Base-by-base conservation (phyloP, 2,113 vertebrate species). In the Erythrolamprus reginae region DNA sequence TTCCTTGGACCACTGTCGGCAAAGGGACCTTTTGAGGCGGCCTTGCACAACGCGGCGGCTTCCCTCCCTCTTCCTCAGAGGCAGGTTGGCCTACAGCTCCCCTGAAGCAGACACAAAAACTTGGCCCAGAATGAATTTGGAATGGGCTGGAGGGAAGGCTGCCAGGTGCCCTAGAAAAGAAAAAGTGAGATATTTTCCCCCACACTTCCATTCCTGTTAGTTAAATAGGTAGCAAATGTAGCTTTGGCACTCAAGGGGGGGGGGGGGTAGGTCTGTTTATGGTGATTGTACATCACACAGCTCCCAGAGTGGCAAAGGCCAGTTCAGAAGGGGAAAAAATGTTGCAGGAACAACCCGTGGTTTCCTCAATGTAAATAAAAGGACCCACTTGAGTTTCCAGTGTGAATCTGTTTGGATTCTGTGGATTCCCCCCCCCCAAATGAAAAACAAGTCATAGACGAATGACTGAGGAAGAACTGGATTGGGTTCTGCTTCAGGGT, bases 211-310 rank as follows among this genome's bases (percentile, higher is more conserved):
- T 55, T 38, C 50, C 51, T 21, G n/a, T 13, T 33, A 9, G 15
- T n/a, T 53, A 21, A 33, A 4, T 28, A 21, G 23, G n/a, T 9
- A n/a, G n/a, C 47, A 52, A 45, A n/a, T 21, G 7, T 42, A n/a
- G 70, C 33, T 77, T 77, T 77, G 33, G 83, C 33, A 15, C 70
- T 45, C 1, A 1, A 42, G 23, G 7, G 0, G 10, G 28, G 1
- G 0, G 2, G 23, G 7, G 0, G 10, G 28, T 10, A 0, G 2
- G 24, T 61, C 21, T 65, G 28, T 48, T 85, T 55, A 38, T 10
- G 55, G 26, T 19, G 42, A 48, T 24, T 51, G 23, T 9, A 45
- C 12, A 19, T 7, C 77, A 47, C 10, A 1, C 4, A 84, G 45
- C 23, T 83, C 10, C 82, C 82, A 47, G 10, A 13, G 82, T 48